These are phyloP conservation scores for Tursiops truncatus DNA, from an alignment of 2,113 vertebrate species.

Conservation along the genomic window DNA sequence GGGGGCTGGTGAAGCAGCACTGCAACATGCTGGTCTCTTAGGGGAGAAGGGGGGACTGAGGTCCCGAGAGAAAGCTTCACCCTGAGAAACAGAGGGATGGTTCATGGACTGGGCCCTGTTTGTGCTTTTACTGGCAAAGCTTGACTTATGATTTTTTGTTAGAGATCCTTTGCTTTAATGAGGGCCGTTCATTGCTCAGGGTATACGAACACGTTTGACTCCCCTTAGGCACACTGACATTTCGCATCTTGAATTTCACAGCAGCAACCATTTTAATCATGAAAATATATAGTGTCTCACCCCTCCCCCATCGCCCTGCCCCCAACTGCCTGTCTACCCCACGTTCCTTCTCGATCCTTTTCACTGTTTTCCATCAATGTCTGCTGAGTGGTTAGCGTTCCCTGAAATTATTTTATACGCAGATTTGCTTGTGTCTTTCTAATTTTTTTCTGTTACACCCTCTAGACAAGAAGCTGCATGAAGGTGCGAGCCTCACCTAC, in stretches of 20 bases:
- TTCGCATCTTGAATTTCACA: constrained; percentile 6
- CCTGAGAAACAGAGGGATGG: no score
- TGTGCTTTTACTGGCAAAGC: neutral
- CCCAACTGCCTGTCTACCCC: neutral
- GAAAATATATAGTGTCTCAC: neutral
- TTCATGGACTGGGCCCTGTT: neutral
- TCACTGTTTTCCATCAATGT: neutral
- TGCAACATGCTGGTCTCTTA: neutral
- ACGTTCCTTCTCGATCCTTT: neutral
- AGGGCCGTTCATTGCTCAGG: constrained; percentile 6
- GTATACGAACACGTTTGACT: neutral
- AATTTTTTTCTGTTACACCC: neutral
- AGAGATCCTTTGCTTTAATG: neutral
- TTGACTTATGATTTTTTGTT: neutral
- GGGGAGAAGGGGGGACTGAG: neutral
- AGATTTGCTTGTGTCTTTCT: neutral
- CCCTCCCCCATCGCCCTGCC: rapidly evolving
- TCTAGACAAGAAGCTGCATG: neutral
- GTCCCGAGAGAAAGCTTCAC: neutral
- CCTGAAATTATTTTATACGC: neutral
- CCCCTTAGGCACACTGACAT: neutral
- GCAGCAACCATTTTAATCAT: neutral
- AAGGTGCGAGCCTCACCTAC: neutral
- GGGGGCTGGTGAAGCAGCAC: neutral
- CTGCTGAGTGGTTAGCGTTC: neutral